Conservation (phyloP, 2,888 invertebrate species). For the Biston betularia region DNA sequence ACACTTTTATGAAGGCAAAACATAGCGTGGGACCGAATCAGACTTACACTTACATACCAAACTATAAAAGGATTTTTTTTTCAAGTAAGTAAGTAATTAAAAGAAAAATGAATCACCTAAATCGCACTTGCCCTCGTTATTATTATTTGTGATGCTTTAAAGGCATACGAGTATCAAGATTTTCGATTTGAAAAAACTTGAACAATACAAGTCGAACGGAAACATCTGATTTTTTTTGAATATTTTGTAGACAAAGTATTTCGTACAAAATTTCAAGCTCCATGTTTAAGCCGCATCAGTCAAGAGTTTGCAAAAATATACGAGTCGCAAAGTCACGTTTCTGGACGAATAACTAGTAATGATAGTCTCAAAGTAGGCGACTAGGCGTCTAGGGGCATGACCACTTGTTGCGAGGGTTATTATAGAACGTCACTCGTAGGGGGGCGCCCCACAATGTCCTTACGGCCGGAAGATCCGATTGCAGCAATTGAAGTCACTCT, state of each 20-base stretch:
- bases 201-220: no score
- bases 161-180: no score
- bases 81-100: no score
- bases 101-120: no score
- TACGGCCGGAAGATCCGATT: constrained; percentile 76
- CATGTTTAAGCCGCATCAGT: no score
- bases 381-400: constrained; percentile 44
- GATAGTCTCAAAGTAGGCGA: constrained; percentile 17
- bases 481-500: constrained; percentile 79
- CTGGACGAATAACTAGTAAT: constrained; percentile 10
- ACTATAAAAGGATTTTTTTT: neutral
- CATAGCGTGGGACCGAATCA: constrained; percentile 52
- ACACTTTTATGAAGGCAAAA: constrained; percentile 35
- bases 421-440: constrained; percentile 50
- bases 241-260: no score
- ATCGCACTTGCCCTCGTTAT: no score
- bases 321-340: neutral
- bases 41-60: constrained; percentile 40
- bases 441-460: constrained; percentile 53
- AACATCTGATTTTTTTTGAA: no score
- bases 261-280: no score
- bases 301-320: no score
- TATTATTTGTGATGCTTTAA: no score
- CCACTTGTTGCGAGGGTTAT: constrained; percentile 54
- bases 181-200: no score